These are phyloP conservation scores for Stramonita haemastoma DNA, from an alignment of 2,888 invertebrate genomes.

Conservation along the genomic window DNA sequence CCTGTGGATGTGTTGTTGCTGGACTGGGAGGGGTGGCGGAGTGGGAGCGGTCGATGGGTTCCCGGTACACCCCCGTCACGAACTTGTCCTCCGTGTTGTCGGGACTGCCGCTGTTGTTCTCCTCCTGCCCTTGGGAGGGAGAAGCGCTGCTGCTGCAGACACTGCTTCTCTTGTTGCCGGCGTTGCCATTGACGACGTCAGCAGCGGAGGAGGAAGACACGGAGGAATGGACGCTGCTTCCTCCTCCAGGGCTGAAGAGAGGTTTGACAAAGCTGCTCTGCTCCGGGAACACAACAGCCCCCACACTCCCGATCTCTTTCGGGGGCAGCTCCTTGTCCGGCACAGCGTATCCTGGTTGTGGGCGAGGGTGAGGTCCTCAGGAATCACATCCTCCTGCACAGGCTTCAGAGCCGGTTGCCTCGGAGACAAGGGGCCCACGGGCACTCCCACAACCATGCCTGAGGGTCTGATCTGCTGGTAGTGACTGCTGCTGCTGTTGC, in stretches of 20 bases:
- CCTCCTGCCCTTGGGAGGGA: background rate
- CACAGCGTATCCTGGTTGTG: constrained; percentile 37
- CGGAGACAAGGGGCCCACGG: constrained; percentile 55
- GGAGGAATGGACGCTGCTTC: constrained; percentile 42
- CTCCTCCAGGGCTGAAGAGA: constrained; percentile 44
- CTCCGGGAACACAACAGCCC: background rate
- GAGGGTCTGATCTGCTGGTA: constrained; percentile 43
- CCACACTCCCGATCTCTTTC: constrained; percentile 50
- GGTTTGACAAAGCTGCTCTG: constrained; percentile 45
- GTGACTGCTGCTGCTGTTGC: constrained; percentile 28
- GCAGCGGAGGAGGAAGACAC: constrained; percentile 20
- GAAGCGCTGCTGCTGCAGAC: background rate
- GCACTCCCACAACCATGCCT: background rate
- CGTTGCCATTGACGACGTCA: constrained; percentile 26
- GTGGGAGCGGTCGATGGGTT: constrained; percentile 59
- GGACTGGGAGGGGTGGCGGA: constrained; percentile 46
- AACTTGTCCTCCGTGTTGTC: constrained; percentile 58
- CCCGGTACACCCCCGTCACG: constrained; percentile 68
- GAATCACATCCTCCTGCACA: constrained; percentile 48
- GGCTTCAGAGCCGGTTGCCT: constrained; percentile 49
- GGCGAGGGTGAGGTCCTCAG: constrained; percentile 44
- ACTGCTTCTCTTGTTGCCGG: background rate
- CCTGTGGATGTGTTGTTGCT: constrained; percentile 48
- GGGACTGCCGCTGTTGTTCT: background rate
- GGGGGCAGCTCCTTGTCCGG: constrained; percentile 54